Evolutionary conservation across 2,888 invertebrate genomes (phyloP), one percentile per base, ranked within the genome.

Genomic region (Flexamia atlantica): DNA sequence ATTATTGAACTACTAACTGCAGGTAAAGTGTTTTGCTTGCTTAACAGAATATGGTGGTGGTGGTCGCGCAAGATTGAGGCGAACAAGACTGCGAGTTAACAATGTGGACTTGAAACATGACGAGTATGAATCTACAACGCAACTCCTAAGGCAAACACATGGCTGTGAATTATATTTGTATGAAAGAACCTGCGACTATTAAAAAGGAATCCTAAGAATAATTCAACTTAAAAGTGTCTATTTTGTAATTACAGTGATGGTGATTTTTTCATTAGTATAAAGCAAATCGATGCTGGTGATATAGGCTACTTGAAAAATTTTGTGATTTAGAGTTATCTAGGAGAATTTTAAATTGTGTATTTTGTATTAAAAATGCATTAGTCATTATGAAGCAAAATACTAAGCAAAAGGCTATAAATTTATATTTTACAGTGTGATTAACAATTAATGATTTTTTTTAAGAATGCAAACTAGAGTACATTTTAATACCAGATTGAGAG

Each of bases 111-210:
- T 20, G 17, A 68, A 68, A n/a, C 17, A 68, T 72, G 42, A 42
- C 9, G 23, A 70, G 7, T 36, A 10, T 42, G 72, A 72, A 12
- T 23, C 36, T 12, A 72, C 72, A 17, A 14, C 36, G 4, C 72
- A 42, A 36, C 72, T 72, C 42, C 42, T 72, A 40, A 72, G 72
- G 20, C 30, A 72, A 72, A 72, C 72, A 2, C 72, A 72, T 72
- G 72, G 72, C 36, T 72, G 72, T 72, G 72, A 72, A 72, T 23
- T 72, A 30, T 72, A 72, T 42, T 36, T 72, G 72, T 72, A 23
- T 20, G 72, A 72, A 42, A 36, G 72, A n/a, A 72, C 40, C 40
- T 72, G 72, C 23, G 72, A 72, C 42, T 72, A 72, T 23, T 72
- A 72, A 36, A 64, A 32, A 60, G 25, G 53, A 36, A 36, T 4